These are phyloP conservation scores for Tinea trinotella DNA, from an alignment of 2,888 invertebrate genomes.

Conservation along the genomic window DNA sequence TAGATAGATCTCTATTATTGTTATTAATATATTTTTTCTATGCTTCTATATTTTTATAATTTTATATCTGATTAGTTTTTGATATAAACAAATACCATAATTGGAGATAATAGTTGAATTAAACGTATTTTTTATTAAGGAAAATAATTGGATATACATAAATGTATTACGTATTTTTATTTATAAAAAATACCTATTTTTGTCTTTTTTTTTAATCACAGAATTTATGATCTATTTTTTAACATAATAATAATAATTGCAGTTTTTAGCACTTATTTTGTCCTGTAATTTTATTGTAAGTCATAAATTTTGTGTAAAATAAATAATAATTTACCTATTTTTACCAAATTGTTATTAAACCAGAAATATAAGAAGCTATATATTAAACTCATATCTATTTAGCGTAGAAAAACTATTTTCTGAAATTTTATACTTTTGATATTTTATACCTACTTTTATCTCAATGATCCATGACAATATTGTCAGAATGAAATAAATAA, in stretches of 20 bases:
- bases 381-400: background rate
- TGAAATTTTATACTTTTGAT: conserved; percentile 61
- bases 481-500: conserved; percentile 69
- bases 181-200: background rate
- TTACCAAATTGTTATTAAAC: conserved; percentile 5
- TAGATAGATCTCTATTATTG: conserved; percentile 67
- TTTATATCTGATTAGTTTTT: background rate
- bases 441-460: conserved; percentile 60
- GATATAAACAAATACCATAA: background rate
- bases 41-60: conserved; percentile 7
- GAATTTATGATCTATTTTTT: too few relatives aligned
- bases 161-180: too few relatives aligned
- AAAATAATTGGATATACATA: too few relatives aligned
- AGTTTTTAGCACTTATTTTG: too few relatives aligned
- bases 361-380: conserved; percentile 3
- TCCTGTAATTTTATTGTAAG: too few relatives aligned
- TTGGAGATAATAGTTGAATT: too few relatives aligned
- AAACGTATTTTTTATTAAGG: too few relatives aligned
- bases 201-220: too few relatives aligned
- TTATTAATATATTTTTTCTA: conserved; percentile 40
- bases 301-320: too few relatives aligned
- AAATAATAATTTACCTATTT: conserved; percentile 1
- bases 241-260: too few relatives aligned
- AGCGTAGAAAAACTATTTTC: conserved; percentile 19
- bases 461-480: conserved; percentile 66